Base-by-base conservation (phyloP, 1,140 invertebrate genomes). In the Copidosoma floridanum region DNA sequence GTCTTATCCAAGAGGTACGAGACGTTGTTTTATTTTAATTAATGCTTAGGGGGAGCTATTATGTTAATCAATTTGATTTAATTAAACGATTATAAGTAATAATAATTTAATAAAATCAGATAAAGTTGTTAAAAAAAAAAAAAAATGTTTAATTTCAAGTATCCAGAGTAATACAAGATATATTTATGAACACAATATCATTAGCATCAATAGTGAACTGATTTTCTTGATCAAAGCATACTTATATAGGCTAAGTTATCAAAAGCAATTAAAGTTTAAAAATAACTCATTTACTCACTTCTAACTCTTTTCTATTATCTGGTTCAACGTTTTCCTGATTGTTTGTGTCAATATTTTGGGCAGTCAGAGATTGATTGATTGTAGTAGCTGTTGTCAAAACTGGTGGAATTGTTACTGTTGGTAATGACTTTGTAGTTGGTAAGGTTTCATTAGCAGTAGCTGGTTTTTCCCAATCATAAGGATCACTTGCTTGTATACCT, bases 391-490 rank as follows among this genome's bases (percentile, higher is more conserved):
- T 76, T 64, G 73, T 75, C 66, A 74, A 71, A 71, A 74, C 67
- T 72, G 74, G 71, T 75, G 72, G 76, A 68, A 69, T 67, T 67
- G 70, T 76, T 47, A 72, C 80, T 69, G 72, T 66, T 50, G 73
- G 70, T 59, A 76, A 68, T 32, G 77, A 78, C 64, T 70, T 76
- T n/a, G 76, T 73, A n/a, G 71, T 74, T 48, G 74, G 71, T 51
- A 75, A 67, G 29, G 70, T 69, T 52, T 79, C 77, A 55, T 69
- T 79, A 53, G 64, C 70, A 63, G 73, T 78, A 66, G 70, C 77
- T 44, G 69, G 85, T 81, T 79, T 93, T 91, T 99, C 96, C 95
- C 96, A 99, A 77, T 99, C 96, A 74, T 91, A 98, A 0, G 93
- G 92, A 82, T 99, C 96, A 0, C 84, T 82, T 56, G 92, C 86